Base-by-base conservation (phyloP, 2,113 vertebrate species). In the Tychaedon coryphoeus region DNA sequence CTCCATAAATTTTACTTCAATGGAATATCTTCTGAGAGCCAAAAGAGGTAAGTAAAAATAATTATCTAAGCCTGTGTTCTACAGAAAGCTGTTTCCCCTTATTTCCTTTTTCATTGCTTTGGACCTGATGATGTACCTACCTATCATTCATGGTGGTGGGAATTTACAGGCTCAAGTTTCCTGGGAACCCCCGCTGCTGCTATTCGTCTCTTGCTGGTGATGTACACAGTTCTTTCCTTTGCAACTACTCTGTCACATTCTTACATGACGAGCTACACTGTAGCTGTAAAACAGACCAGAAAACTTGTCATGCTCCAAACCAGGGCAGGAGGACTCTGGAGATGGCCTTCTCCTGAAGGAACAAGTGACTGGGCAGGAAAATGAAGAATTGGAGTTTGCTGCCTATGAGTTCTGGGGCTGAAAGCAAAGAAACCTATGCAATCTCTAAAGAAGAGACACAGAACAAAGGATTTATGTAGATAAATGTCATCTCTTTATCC, bases 251-350 rank as follows among this genome's bases (percentile, higher is more conserved):
- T 12, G 51, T 24, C 19, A 17, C 6, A 25, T 53, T 45, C 54
- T 47, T 26, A 76, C 22, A 16, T 25, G 28, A 40, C 0, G 0
- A 5, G 1, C 18, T 60, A 22, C 1, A 0, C 20, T n/a, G 26
- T 43, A 53, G 8, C 28, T 42, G 19, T 50, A 50, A 72, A 83
- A 66, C 13, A 86, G 14, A 34, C 16, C 28, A 40, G 19, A 14
- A 22, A 13, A 79, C 11, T 24, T 83, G 18, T 23, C 29, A 7
- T 23, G 8, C 31, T 79, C 31, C 42, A 36, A 19, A 25, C 4
- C 7, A 65, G 17, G 28, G 20, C 20, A 53, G n/a, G 5, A 76
- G 12, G 29, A 12, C 23, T 92, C 79, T 34, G 5, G 62, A 88
- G 7, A 20, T 10, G 17, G 47, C 19, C 25, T 53, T 45, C 36